Evolutionary conservation across 2,797 vertebrate species (phyloP).

Genomic region (Neostethus bicornis): DNA sequence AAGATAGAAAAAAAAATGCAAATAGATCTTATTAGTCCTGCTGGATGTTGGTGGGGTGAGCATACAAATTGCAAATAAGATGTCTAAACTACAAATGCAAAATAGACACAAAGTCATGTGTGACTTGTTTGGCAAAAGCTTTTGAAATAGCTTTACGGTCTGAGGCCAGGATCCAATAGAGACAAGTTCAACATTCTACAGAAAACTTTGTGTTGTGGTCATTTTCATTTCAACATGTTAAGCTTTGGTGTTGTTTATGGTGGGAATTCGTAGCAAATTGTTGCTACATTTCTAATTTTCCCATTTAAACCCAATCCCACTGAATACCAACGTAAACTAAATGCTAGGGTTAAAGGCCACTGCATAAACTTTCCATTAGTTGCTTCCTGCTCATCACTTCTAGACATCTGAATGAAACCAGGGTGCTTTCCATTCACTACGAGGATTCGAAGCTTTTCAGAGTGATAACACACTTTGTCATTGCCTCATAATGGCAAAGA

Average conservation of each 20-base stretch:
- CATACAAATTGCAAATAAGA: slow-evolving; percentile 21
- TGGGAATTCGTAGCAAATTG: neutral
- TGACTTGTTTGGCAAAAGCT: slow-evolving; percentile 28
- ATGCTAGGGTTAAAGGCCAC: slow-evolving; percentile 47
- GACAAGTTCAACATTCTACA: slow-evolving; percentile 9
- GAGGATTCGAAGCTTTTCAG: slow-evolving; percentile 31
- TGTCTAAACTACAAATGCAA: slow-evolving; percentile 55
- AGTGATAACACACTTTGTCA: slow-evolving; percentile 16
- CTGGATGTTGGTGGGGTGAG: slow-evolving; percentile 30
- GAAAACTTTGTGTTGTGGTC: neutral
- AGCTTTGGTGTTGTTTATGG: neutral
- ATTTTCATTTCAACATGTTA: slow-evolving; percentile 1
- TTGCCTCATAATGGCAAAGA: slow-evolving; percentile 28
- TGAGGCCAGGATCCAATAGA: slow-evolving; percentile 25
- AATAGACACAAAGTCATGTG: slow-evolving; percentile 64
- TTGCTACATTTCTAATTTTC: slow-evolving; percentile 1
- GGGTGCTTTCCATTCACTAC: slow-evolving; percentile 48
- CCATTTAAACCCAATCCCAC: slow-evolving; percentile 2
- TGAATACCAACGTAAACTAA: slow-evolving; percentile 2
- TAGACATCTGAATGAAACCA: slow-evolving; percentile 54
- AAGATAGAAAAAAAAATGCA: slow-evolving; percentile 43
- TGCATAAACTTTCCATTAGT: slow-evolving; percentile 68
- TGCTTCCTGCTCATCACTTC: slow-evolving; percentile 39
- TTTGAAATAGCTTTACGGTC: slow-evolving; percentile 45
- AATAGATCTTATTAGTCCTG: slow-evolving; percentile 40